Evolutionary conservation across 2,797 vertebrate species (phyloP).

Genomic region (Poeciliopsis infans): DNA sequence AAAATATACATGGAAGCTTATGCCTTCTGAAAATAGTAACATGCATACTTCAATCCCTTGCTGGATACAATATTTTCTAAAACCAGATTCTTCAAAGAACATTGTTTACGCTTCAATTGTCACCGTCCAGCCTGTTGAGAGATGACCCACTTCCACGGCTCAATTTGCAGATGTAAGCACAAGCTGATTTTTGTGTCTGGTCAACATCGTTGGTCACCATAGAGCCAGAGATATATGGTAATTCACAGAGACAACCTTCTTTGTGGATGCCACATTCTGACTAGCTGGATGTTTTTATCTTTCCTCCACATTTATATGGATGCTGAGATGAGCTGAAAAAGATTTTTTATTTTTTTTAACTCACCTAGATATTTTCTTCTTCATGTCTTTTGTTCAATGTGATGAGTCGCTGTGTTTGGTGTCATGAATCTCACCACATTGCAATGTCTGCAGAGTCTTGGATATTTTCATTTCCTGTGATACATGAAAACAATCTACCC

Average conservation of each 20-base stretch:
- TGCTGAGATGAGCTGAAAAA: neutral
- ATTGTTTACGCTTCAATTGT: constrained; percentile 57
- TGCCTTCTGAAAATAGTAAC: constrained; percentile 31
- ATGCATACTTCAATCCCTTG: constrained; percentile 10
- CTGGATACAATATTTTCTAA: constrained; percentile 54
- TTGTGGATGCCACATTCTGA: constrained; percentile 19
- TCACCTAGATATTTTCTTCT: neutral
- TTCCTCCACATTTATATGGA: neutral
- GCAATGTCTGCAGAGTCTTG: constrained; percentile 6
- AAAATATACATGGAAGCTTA: constrained; percentile 28
- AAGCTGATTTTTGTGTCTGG: constrained; percentile 18
- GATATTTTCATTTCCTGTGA: neutral
- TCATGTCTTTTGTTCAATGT: neutral
- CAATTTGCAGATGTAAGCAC: constrained; percentile 37
- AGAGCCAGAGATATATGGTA: constrained; percentile 12
- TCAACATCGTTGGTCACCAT: constrained; percentile 20
- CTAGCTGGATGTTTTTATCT: constrained; percentile 3
- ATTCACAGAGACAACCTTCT: constrained; percentile 6
- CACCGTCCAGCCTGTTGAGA: constrained; percentile 60
- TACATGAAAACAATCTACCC: neutral
- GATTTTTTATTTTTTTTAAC: no score
- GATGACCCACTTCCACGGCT: constrained; percentile 71
- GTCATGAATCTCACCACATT: neutral
- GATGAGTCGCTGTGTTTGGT: neutral
- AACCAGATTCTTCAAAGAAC: constrained; percentile 40